Base-by-base conservation (phyloP, 2,888 invertebrate species). In the Ctenicera cuprea region DNA sequence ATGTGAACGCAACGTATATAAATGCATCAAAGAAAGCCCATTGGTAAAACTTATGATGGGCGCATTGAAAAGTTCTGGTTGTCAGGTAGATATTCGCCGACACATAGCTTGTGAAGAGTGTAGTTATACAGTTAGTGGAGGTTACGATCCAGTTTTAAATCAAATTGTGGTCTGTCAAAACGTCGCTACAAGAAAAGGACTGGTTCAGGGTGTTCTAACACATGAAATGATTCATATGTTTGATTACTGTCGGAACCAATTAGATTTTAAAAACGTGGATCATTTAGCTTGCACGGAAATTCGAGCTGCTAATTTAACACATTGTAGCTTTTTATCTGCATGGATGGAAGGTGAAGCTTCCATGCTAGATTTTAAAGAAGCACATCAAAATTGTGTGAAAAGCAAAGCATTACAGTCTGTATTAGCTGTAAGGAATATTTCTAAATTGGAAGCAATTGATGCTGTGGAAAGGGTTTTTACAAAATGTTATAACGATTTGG, bases 141-240 rank as follows among this genome's bases (percentile, higher is more conserved):
- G 98, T 14, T 98, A 95, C 87, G 97, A 97, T 88, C 93, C 95
- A 11, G 89, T 92, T 77, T 85, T 92, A 22, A 96, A 97, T 87
- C 96, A 97, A 88, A 93, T 98, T 75, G 94, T 98, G 0, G 90
- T 98, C 1, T 98, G 98, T 81, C 95, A 97, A 84, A 98, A 98
- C 86, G 93, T 92, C 69, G 93, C 94, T 0, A 90, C 87, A 18
- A 89, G 88, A 26, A 89, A 92, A 83, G 91, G 92, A 11, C 89
- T 93, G 85, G 91, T 96, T 0, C 94, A 94, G 84, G 94, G 93
- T 20, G 94, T 97, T 0, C 85, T 98, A 48, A 92, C 94, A 0
- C 98, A 98, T 82, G 98, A 98, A 87, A 91, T 98, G 91, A 94
- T 98, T 57, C 98, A 98, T 85, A 97, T 98, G 95, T 98, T 97